Percentiles rank a stretch among this genome's conserved stretches.
Conservation (phyloP, 2,888 invertebrate species). For the Plagodis dolabraria region DNA sequence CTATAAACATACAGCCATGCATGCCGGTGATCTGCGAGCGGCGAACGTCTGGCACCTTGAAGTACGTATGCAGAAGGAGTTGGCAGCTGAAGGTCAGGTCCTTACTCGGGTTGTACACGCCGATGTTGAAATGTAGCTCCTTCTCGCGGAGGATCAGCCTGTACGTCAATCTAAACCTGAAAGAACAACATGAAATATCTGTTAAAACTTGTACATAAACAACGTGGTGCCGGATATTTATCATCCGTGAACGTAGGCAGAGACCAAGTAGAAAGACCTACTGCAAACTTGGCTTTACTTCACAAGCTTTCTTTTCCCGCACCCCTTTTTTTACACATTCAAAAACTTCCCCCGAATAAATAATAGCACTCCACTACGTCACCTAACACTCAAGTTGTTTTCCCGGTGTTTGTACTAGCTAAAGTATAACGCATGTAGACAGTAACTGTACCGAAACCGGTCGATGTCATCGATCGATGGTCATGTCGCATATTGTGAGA, state of each 20-base stretch:
- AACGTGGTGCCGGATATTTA: too few relatives aligned
- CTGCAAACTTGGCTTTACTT: too few relatives aligned
- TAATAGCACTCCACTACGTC: too few relatives aligned
- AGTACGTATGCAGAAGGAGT: slow-evolving; percentile 96
- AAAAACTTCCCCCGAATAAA: too few relatives aligned
- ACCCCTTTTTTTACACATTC: too few relatives aligned
- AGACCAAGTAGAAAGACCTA: too few relatives aligned
- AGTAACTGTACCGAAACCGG: too few relatives aligned
- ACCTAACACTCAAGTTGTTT: too few relatives aligned
- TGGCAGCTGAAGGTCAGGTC: slow-evolving; percentile 96
- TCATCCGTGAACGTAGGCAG: too few relatives aligned
- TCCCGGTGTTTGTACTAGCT: too few relatives aligned
- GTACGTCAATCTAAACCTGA: slow-evolving; percentile 95
- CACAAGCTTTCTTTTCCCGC: too few relatives aligned
- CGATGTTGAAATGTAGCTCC: slow-evolving; percentile 96
- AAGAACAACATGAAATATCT: slow-evolving; percentile 4
- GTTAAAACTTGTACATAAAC: neutral
- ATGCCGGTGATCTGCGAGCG: slow-evolving; percentile 96
- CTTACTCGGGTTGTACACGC: slow-evolving; percentile 97
- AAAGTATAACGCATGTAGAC: too few relatives aligned
- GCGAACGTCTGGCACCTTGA: slow-evolving; percentile 97
- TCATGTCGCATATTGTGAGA: neutral
- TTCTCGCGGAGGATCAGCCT: slow-evolving; percentile 95
- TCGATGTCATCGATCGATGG: neutral
- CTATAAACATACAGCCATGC: slow-evolving; percentile 95